phyloP scores from a whole-genome alignment of 2,888 invertebrate genomes.

The Tiliacea aurago region DNA sequence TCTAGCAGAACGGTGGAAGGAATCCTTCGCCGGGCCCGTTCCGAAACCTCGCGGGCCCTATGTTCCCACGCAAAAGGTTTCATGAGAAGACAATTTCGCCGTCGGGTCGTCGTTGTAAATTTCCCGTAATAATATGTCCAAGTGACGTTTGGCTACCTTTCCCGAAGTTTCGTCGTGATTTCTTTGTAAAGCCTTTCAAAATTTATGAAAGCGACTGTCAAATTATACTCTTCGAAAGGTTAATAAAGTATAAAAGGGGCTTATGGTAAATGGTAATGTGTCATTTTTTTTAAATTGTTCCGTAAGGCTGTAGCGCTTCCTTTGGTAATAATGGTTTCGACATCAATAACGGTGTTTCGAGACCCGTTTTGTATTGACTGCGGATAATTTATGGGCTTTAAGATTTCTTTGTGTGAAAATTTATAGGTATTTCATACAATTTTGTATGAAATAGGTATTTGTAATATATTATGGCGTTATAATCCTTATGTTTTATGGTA shows the following conservation, averaged over 20 bases:
- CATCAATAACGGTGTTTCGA: slow-evolving; percentile 60
- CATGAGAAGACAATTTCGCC: slow-evolving; percentile 68
- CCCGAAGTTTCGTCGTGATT: slow-evolving; percentile 67
- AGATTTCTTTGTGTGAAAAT: slow-evolving; percentile 37
- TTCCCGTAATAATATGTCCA: slow-evolving; percentile 77
- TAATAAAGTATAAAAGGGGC: slow-evolving; percentile 76
- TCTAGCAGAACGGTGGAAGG: not conserved
- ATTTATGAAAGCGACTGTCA: slow-evolving; percentile 85
- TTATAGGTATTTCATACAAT: slow-evolving; percentile 39
- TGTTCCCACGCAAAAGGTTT: slow-evolving; percentile 63
- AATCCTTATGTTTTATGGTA: slow-evolving; percentile 27
- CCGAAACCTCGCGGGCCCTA: slow-evolving; percentile 19
- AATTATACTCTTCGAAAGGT: slow-evolving; percentile 79
- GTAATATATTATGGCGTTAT: slow-evolving; percentile 2
- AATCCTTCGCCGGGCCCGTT: slow-evolving; percentile 2
- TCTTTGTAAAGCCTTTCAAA: slow-evolving; percentile 69
- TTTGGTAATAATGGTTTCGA: slow-evolving; percentile 51
- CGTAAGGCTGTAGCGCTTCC: slow-evolving; percentile 36
- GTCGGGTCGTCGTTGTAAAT: slow-evolving; percentile 64
- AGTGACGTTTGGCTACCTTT: slow-evolving; percentile 69
- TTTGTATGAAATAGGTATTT: slow-evolving; percentile 26
- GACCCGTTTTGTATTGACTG: slow-evolving; percentile 55
- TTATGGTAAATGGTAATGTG: slow-evolving; percentile 74
- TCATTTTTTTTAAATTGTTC: slow-evolving; percentile 68
- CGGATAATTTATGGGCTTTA: slow-evolving; percentile 53